These are phyloP conservation scores for Cherax destructor DNA, from an alignment of 1,140 invertebrate genomes.

Conservation along the genomic window DNA sequence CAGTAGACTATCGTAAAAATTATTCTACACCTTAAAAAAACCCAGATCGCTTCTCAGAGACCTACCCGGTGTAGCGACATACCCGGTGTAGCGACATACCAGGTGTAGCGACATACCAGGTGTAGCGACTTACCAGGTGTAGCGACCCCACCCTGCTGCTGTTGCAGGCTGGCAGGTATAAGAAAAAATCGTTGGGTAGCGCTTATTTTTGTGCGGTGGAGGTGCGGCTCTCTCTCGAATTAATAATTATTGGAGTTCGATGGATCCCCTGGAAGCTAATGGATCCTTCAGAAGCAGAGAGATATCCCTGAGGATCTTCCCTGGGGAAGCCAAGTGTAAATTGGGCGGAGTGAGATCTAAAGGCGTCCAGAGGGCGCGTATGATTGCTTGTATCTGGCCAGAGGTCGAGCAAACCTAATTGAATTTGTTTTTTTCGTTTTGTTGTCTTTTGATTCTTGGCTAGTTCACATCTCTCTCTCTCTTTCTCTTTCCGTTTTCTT, in stretches of 20 bases:
- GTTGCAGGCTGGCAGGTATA: no score
- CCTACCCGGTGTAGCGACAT: no score
- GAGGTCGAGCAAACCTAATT: not conserved
- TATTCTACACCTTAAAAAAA: not conserved
- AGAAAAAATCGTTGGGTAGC: no score
- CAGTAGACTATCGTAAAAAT: not conserved
- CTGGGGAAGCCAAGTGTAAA: not conserved
- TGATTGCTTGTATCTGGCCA: not conserved
- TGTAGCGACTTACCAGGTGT: no score
- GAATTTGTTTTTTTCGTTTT: not conserved
- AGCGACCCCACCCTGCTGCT: no score
- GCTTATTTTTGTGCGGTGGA: not conserved
- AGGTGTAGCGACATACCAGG: no score
- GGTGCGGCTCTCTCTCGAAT: not conserved
- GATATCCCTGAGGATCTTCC: not conserved
- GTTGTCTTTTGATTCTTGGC: not conserved
- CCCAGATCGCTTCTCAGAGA: not conserved
- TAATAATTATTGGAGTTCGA: not conserved
- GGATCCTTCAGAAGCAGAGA: not conserved
- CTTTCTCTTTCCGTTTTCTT: no score
- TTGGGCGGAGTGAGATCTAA: not conserved
- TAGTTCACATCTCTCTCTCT: no score
- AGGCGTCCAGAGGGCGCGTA: not conserved
- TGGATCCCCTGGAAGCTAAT: not conserved
- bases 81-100: no score